Conservation (phyloP, 2,888 invertebrate genomes). For the Ptilodon capucinus region DNA sequence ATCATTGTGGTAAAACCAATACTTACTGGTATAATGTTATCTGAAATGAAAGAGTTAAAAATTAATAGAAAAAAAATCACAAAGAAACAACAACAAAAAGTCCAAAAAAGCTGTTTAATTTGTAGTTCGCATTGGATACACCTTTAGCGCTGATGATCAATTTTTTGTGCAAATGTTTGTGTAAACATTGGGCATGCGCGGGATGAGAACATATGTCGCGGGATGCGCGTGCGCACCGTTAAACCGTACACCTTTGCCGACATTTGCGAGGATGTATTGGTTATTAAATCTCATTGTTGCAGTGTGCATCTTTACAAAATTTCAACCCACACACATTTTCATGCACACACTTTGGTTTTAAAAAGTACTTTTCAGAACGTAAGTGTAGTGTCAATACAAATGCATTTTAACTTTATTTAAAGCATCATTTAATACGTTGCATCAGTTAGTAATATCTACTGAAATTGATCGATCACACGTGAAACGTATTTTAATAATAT, state of each 20-base stretch:
- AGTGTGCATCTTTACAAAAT: constrained; percentile 33
- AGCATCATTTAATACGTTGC: too few species aligned
- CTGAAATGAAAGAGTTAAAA: constrained; percentile 14
- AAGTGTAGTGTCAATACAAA: too few species aligned
- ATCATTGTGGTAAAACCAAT: too few species aligned
- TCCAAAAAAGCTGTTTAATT: constrained; percentile 42
- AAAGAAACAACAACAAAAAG: constrained; percentile 27
- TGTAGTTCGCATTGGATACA: constrained; percentile 33
- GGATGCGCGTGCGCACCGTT: constrained; percentile 56
- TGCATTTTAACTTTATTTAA: too few species aligned
- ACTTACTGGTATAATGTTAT: constrained; percentile 15
- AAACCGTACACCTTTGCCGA: constrained; percentile 65
- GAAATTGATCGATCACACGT: too few species aligned
- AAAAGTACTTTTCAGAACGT: too few species aligned
- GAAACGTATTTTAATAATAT: too few species aligned
- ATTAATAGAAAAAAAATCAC: constrained; percentile 9
- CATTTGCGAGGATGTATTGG: constrained; percentile 59
- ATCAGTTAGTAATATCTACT: too few species aligned
- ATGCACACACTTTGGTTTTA: too few species aligned
- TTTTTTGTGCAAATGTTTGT: constrained; percentile 49
- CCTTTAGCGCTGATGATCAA: constrained; percentile 51
- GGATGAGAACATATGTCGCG: constrained; percentile 53
- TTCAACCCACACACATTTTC: too few species aligned
- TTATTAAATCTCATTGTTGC: constrained; percentile 30
- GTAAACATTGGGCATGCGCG: constrained; percentile 44